Evolutionary conservation across 2,888 invertebrate species (phyloP).

Genomic region (Andricus curvator): DNA sequence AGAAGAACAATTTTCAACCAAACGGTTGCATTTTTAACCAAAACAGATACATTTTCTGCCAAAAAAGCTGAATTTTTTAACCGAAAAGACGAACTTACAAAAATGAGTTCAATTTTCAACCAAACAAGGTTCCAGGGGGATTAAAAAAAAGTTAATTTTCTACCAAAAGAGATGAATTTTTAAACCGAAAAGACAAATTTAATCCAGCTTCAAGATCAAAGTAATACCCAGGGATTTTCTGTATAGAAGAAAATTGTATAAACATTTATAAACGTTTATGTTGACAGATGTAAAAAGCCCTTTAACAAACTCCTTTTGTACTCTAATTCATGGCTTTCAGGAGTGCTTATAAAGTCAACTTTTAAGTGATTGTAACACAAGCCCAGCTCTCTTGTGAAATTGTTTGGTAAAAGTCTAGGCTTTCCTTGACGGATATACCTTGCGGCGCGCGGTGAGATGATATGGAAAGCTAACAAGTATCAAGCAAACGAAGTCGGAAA

Average conservation of each 20-base stretch:
- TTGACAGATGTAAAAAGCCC: not conserved
- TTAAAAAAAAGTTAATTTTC: too few species aligned
- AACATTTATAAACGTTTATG: not conserved
- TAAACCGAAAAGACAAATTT: too few species aligned
- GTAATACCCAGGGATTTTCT: not conserved
- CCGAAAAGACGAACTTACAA: too few species aligned
- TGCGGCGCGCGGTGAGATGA: not conserved
- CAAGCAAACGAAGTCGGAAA: not conserved
- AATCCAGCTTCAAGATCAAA: too few species aligned
- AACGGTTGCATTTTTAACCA: too few species aligned
- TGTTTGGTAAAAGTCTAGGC: not conserved
- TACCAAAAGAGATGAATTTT: too few species aligned
- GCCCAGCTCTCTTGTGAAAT: not conserved
- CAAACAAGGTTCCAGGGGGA: too few species aligned
- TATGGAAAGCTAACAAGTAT: not conserved
- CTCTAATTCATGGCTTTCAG: not conserved
- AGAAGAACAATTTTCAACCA: too few species aligned
- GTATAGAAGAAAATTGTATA: not conserved
- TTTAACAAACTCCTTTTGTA: not conserved
- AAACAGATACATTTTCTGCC: too few species aligned
- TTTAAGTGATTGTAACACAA: conserved; percentile 5
- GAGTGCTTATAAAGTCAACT: not conserved
- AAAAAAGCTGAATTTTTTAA: too few species aligned
- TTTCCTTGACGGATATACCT: not conserved
- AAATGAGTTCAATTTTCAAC: too few species aligned